Evolutionary conservation across 2,797 vertebrate species (phyloP).

Genomic region (Lacerta bilineata): DNA sequence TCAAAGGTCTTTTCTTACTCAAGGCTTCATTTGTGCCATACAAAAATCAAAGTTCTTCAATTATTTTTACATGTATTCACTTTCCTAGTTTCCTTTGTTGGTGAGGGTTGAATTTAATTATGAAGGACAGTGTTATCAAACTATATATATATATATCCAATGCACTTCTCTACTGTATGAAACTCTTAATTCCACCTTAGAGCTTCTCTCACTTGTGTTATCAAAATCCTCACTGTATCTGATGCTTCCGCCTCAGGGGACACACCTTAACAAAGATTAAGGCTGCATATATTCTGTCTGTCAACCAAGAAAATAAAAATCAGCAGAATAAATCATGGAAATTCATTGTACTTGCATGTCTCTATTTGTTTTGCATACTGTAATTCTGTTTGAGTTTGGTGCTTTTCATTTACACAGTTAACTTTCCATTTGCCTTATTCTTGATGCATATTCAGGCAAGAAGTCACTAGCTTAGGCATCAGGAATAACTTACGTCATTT

Average conservation of each 20-base stretch:
- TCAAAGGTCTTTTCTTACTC: background rate
- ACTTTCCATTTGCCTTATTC: background rate
- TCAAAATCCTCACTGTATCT: background rate
- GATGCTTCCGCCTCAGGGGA: background rate
- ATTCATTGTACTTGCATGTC: background rate
- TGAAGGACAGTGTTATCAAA: background rate
- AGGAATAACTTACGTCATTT: background rate
- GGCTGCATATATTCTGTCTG: background rate
- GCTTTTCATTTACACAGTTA: background rate
- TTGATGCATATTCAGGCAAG: background rate
- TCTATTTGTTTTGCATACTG: background rate
- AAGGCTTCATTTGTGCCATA: background rate
- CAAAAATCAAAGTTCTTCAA: background rate
- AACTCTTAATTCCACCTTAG: background rate
- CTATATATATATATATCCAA: background rate
- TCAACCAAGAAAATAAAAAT: background rate
- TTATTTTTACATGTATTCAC: background rate
- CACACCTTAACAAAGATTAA: background rate
- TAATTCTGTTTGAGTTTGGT: background rate
- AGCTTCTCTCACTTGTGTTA: background rate
- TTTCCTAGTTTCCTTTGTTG: background rate
- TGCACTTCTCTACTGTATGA: background rate
- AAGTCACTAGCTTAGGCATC: background rate
- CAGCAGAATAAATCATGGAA: background rate
- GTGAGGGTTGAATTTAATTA: background rate